These are phyloP conservation scores for Heptranchias perlo DNA, from an alignment of 2,113 vertebrate species.

Conservation along the genomic window DNA sequence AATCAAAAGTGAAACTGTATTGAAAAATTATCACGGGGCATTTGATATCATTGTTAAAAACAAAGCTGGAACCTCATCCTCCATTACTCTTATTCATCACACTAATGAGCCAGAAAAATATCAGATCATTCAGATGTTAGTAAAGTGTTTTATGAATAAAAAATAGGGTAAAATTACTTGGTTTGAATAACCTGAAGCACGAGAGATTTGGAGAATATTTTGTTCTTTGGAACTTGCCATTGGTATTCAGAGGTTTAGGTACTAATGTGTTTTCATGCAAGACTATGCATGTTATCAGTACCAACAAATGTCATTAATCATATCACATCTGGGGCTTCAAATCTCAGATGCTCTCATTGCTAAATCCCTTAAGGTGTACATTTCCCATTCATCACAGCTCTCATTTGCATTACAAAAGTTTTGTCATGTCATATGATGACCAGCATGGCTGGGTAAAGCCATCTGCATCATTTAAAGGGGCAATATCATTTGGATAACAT, in stretches of 20 bases:
- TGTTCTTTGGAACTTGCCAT: background rate
- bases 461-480: background rate
- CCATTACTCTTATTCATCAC: background rate
- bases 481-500: background rate
- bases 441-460: background rate
- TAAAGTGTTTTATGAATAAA: background rate
- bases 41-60: background rate
- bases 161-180: background rate
- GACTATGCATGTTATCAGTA: constrained; percentile 18
- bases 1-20: background rate
- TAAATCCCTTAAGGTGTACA: background rate
- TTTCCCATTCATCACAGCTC: constrained; percentile 19
- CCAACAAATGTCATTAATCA: constrained; percentile 35
- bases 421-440: background rate
- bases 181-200: constrained; percentile 13
- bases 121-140: background rate
- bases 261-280: constrained; percentile 26
- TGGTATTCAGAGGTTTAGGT: background rate
- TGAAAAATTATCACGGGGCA: constrained; percentile 11
- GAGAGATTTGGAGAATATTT: background rate
- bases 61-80: constrained; percentile 5
- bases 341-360: background rate
- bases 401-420: constrained; percentile 23
- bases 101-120: background rate
- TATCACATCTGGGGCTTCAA: constrained; percentile 23